A percentile compares a stretch with the other conserved stretches of the same genome.
These are phyloP conservation scores for Ypsolopha scabrella DNA, from an alignment of 2,888 invertebrate species.

Conservation along the genomic window DNA sequence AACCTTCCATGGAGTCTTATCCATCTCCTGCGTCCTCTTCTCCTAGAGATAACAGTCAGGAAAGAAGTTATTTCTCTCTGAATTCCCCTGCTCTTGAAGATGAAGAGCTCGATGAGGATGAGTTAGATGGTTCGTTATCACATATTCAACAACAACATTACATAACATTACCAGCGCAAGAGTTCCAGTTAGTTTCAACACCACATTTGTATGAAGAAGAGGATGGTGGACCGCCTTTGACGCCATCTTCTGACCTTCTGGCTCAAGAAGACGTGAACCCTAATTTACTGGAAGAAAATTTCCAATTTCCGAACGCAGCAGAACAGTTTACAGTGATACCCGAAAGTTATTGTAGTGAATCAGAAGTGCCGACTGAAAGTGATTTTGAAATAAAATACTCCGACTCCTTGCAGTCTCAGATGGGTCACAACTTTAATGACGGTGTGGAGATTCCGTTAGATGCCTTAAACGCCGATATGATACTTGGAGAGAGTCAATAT, in stretches of 20 bases:
- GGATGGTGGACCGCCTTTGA: slow-evolving; percentile 70
- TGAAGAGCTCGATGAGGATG: slow-evolving; percentile 58
- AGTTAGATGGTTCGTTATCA: slow-evolving; percentile 48
- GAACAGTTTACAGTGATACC: slow-evolving; percentile 67
- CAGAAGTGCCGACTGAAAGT: slow-evolving; percentile 44
- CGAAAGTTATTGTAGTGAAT: slow-evolving; percentile 49
- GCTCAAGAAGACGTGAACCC: slow-evolving; percentile 63
- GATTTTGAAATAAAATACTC: slow-evolving; percentile 64
- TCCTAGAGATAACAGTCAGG: slow-evolving; percentile 62
- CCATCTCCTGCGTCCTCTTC: slow-evolving; percentile 66
- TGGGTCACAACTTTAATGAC: slow-evolving; percentile 30
- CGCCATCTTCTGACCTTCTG: slow-evolving; percentile 57
- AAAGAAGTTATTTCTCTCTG: slow-evolving; percentile 57
- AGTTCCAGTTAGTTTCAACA: slow-evolving; percentile 73
- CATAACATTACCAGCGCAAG: slow-evolving; percentile 69
- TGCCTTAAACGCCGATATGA: slow-evolving; percentile 39
- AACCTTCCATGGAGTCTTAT: slow-evolving; percentile 56
- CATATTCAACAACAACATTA: slow-evolving; percentile 69
- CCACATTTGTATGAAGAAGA: slow-evolving; percentile 72
- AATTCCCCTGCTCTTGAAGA: slow-evolving; percentile 58
- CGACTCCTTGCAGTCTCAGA: slow-evolving; percentile 43
- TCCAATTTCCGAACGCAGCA: slow-evolving; percentile 60
- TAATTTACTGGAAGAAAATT: slow-evolving; percentile 57
- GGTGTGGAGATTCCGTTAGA: slow-evolving; percentile 32
- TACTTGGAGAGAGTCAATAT: slow-evolving; percentile 36